Evolutionary conservation across 2,888 invertebrate species (phyloP).

Genomic region (Lithophane socia): DNA sequence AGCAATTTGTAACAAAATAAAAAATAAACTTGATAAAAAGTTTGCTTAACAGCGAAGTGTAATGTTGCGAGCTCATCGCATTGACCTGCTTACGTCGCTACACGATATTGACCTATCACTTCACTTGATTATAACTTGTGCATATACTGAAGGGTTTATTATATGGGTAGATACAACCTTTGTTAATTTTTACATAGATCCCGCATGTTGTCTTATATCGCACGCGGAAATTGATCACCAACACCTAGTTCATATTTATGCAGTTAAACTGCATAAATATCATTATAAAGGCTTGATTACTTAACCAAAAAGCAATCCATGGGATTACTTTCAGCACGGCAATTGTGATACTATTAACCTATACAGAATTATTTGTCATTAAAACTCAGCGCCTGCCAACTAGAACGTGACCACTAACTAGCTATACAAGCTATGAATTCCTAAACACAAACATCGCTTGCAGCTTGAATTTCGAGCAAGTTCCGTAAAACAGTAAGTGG

Average conservation of each 20-base stretch:
- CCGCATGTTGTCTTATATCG: neutral
- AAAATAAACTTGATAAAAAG: neutral
- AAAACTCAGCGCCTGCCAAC: conserved; percentile 10
- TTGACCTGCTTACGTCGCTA: neutral
- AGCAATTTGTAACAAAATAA: neutral
- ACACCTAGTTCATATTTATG: no score
- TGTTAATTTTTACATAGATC: neutral
- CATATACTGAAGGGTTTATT: neutral
- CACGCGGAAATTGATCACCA: neutral
- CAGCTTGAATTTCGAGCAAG: neutral
- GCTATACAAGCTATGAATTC: neutral
- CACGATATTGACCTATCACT: neutral
- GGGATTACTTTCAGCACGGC: no score
- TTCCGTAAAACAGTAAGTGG: neutral
- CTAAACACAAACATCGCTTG: conserved; percentile 10
- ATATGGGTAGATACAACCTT: neutral
- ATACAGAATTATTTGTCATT: neutral
- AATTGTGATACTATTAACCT: neutral
- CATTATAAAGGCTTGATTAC: neutral
- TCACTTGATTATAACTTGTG: neutral
- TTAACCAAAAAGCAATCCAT: neutral
- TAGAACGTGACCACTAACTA: conserved; percentile 22
- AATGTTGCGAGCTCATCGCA: conserved; percentile 11
- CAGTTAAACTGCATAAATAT: neutral
- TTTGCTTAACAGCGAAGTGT: neutral